Evolutionary conservation across 2,113 vertebrate species (phyloP), one percentile per base, ranked within the genome.

Genomic region (Nycticorax nycticorax): DNA sequence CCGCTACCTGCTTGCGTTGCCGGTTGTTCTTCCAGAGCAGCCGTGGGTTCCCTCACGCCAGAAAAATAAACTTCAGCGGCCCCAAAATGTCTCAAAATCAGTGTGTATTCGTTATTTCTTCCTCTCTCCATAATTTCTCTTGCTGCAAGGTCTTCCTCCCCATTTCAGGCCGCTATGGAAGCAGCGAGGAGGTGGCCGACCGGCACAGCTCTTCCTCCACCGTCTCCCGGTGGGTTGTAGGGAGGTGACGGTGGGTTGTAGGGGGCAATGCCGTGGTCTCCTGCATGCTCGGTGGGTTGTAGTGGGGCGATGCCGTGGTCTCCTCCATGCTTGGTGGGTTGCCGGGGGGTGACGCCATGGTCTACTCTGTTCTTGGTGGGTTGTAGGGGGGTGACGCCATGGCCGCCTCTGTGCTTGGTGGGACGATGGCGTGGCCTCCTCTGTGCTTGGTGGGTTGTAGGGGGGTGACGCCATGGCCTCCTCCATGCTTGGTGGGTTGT

Each of bases 21-120:
- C 3, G 27, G 15, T 20, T 8, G 17, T 4, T 71, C 66, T 50
- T 60, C 13, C 43, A 4, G 17, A 59, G 53, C 22, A 27, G 7
- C 43, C 3, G 8, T 28, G 35, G 55, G 35, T 37, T 72, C 56
- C 0, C 3, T 50, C 45, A 10, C 1, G 3, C 57, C 32, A 23
- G 16, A 35, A 63, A 30, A 84, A 35, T 2, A 10, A 26, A 4
- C 32, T 73, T 43, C 6, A 24, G 37, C 12, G 16, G 26, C 37
- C 27, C 33, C 4, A 43, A 78, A 60, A 10, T 27, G 8, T 16
- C 21, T 62, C 22, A 45, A 37, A 78, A 35, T 59, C n/a, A 41
- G 19, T 0, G 2, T 6, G 19, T 23, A 6, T 59, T 50, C 3
- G 0, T 8, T 13, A 23, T 12, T 75, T 35, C 6, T 28, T 28